Percentiles rank a stretch among this genome's conserved stretches.
Conservation (phyloP, 2,113 vertebrate genomes). For the Litocranius walleri region DNA sequence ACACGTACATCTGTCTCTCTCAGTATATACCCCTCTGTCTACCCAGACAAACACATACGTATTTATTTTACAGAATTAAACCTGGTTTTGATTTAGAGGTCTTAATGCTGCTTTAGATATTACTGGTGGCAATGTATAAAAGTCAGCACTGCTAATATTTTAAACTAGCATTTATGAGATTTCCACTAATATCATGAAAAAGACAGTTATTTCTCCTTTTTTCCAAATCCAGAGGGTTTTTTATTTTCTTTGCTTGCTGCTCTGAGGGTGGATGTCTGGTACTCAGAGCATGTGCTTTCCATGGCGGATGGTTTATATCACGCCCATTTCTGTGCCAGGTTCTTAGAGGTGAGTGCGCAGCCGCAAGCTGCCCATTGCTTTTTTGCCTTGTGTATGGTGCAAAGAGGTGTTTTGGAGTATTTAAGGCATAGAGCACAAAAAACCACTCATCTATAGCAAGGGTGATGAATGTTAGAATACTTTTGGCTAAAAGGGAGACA, state of each 20-base stretch:
- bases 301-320: too few species aligned
- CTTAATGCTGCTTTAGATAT: background rate
- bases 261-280: background rate
- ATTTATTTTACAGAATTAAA: background rate
- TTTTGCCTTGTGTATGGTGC: fast-evolving
- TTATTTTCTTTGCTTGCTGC: background rate
- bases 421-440: background rate
- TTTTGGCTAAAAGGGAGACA: background rate
- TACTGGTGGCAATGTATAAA: background rate
- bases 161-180: background rate
- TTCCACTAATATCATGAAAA: background rate
- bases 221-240: background rate
- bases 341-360: background rate
- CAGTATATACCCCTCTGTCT: background rate
- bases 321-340: fast-evolving
- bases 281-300: background rate
- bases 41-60: background rate
- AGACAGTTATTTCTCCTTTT: background rate
- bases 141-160: background rate
- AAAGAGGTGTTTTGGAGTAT: background rate
- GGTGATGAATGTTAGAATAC: background rate
- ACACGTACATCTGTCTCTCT: background rate
- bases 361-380: too few species aligned
- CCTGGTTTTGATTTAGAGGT: background rate
- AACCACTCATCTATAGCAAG: background rate